Conservation (phyloP, 2,888 invertebrate genomes). For the Sphaerophoria taeniata region DNA sequence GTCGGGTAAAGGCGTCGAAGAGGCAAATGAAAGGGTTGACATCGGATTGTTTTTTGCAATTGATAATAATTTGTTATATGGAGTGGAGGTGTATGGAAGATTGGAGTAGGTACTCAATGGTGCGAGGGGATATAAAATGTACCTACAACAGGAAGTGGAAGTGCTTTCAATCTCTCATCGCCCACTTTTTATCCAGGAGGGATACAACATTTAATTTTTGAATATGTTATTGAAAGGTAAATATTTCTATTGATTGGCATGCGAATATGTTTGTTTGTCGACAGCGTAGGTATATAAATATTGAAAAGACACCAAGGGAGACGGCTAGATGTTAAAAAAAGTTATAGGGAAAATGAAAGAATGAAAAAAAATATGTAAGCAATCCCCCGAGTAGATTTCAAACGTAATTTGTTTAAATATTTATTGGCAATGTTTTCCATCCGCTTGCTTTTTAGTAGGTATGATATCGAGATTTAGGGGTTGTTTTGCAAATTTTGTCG, state of each 20-base stretch:
- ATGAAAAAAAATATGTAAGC: background rate
- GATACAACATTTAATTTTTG: constrained; percentile 31
- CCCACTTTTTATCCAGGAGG: constrained; percentile 6
- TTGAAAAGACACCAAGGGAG: constrained; percentile 20
- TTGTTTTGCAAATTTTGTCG: too few relatives aligned
- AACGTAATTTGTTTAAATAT: too few relatives aligned
- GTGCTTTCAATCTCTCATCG: background rate
- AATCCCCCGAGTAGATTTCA: background rate
- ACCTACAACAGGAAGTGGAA: constrained; percentile 12
- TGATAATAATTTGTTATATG: constrained; percentile 17
- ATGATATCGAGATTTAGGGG: too few relatives aligned
- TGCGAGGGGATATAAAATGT: background rate
- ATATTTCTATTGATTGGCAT: constrained; percentile 64
- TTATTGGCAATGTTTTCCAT: too few relatives aligned
- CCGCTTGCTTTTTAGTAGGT: too few relatives aligned
- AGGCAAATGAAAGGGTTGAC: background rate
- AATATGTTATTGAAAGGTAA: constrained; percentile 59
- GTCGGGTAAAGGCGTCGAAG: constrained; percentile 24
- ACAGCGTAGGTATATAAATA: constrained; percentile 33
- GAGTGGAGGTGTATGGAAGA: background rate
- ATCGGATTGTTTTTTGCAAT: constrained; percentile 13
- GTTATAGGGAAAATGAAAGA: background rate
- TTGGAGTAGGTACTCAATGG: background rate
- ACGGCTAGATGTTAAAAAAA: too few relatives aligned
- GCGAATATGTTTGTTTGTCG: constrained; percentile 33